Evolutionary conservation across 2,888 invertebrate species (phyloP).

Genomic region (Amblyjoppa fuscipennis): DNA sequence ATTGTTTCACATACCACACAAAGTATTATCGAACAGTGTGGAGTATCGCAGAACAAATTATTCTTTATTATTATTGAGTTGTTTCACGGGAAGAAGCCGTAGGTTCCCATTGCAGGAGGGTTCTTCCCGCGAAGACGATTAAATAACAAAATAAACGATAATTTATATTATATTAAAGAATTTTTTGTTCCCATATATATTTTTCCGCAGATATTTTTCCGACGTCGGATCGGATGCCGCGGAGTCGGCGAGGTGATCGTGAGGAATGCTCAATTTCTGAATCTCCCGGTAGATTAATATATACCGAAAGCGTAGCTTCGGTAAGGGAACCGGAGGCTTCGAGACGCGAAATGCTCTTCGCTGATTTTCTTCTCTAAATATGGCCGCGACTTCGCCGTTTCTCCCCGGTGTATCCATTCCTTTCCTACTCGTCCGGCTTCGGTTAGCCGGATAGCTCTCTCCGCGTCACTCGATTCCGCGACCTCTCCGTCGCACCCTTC

Average conservation of each 20-base stretch:
- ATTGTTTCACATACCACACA: no score
- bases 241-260: not conserved
- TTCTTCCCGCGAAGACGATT: no score
- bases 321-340: slow-evolving; percentile 72
- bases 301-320: slow-evolving; percentile 41
- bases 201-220: not conserved
- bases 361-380: slow-evolving; percentile 85
- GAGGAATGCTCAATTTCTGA: slow-evolving; percentile 48
- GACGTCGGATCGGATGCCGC: not conserved
- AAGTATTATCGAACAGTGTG: no score
- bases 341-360: slow-evolving; percentile 82
- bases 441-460: slow-evolving; percentile 59
- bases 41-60: no score
- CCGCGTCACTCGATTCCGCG: slow-evolving; percentile 39
- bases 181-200: no score
- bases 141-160: no score
- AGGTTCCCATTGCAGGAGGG: no score
- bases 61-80: no score
- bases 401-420: slow-evolving; percentile 69
- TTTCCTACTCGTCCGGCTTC: slow-evolving; percentile 62
- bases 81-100: no score
- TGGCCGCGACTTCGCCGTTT: slow-evolving; percentile 80
- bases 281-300: slow-evolving; percentile 60
- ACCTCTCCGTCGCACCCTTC: slow-evolving; percentile 68
- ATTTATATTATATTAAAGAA: no score